Base-by-base conservation (phyloP, 2,888 invertebrate genomes). In the Lapara coniferarum region DNA sequence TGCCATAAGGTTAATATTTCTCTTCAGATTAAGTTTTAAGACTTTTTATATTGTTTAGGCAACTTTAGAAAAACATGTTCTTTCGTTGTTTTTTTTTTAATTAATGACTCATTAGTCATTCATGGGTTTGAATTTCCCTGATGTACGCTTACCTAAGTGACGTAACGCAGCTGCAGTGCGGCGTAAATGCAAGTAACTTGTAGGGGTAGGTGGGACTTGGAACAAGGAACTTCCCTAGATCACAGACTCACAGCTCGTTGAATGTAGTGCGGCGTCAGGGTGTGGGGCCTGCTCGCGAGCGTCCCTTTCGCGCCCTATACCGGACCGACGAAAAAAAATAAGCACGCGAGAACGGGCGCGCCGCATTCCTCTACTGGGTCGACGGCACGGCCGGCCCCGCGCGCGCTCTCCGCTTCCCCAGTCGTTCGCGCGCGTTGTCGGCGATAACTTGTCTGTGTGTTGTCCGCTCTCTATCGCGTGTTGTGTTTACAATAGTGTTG, bases 321-420 rank as follows among this genome's bases (percentile, higher is more conserved):
- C 67, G 76, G 75, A 74, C 82, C 80, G 79, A 82, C 83, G 83
- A 88, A 90, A 90, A 90, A 89, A 81, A 89, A 90, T 82, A 84
- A 84, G 84, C 82, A 85, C 83, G 85, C 88, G 86, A 87, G 88
- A 91, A 89, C 89, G 85, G 86, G 89, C 90, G 86, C 87, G 91
- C 88, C 89, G 87, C 92, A 91, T 91, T 91, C 91, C 91, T 85
- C 88, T 88, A 89, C 88, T 89, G 86, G 91, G 91, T 90, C 90
- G 91, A 86, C 91, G 84, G 86, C 85, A 81, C 85, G 85, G 80
- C 79, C 55, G 68, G 81, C 84, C 78, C 83, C 78, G 75, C 83
- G 74, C 82, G 76, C 74, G 70, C 71, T 68, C 71, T 75, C 72
- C 71, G 72, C 74, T 75, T 72, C 74, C 75, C 69, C 89, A 92